These are phyloP conservation scores for Hippoglossus stenolepis DNA, from an alignment of 2,113 vertebrate species.

Conservation along the genomic window DNA sequence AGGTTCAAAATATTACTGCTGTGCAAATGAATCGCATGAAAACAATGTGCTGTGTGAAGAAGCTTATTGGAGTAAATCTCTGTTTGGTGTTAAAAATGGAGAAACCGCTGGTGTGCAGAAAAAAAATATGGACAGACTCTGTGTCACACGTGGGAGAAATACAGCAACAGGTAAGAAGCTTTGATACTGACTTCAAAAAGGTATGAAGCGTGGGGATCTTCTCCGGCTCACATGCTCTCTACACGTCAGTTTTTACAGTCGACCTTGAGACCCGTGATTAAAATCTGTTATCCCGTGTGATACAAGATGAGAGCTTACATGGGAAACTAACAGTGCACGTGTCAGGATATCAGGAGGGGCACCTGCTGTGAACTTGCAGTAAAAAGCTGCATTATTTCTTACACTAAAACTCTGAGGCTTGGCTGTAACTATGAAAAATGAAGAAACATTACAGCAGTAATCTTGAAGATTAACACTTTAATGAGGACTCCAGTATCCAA, in stretches of 20 bases:
- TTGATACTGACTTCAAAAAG: conserved; percentile 47
- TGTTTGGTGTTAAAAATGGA: background rate
- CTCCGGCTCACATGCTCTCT: background rate
- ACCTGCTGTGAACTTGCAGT: conserved; percentile 1
- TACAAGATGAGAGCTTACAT: background rate
- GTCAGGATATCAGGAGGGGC: background rate
- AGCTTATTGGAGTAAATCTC: background rate
- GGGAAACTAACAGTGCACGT: background rate
- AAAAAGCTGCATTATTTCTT: conserved; percentile 12
- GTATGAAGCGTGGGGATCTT: background rate
- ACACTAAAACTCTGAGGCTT: background rate
- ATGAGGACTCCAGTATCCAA: conserved; percentile 6
- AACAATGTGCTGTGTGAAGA: background rate
- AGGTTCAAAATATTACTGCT: too few relatives aligned
- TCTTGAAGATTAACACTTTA: conserved; percentile 28
- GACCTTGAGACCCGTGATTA: conserved; percentile 21
- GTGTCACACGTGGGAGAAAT: conserved; percentile 10
- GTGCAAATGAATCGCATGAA: too few relatives aligned
- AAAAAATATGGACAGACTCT: background rate
- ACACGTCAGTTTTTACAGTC: background rate
- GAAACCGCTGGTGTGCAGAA: background rate
- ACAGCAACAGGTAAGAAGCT: conserved; percentile 30
- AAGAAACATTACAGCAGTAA: conserved; percentile 12
- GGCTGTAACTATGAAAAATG: conserved; percentile 21
- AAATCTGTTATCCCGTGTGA: conserved; percentile 20